Evolutionary conservation across 2,113 vertebrate species (phyloP), one percentile per base, ranked within the genome.

Genomic region (Calyptomena viridis): DNA sequence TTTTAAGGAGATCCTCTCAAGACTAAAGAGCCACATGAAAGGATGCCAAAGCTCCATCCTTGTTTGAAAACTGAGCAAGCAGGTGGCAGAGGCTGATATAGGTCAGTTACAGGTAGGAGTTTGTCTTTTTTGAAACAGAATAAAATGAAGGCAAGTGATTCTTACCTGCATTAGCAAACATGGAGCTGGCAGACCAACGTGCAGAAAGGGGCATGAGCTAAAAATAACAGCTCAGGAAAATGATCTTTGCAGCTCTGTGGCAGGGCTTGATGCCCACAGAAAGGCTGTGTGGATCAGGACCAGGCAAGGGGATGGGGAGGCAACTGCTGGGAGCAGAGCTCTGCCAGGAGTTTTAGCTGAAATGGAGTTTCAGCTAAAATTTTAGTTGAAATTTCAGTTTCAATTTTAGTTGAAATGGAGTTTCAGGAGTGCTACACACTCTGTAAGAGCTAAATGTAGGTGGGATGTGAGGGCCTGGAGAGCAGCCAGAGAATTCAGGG

Each of bases 21-120:
- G 94, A 87, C 74, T 91, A 90, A 93, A 96, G 90, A 92, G 64
- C 92, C 90, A 18, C 87, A 72, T 40, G 85, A 94, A 71, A 75
- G 66, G 90, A 87, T 90, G 69, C 28, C 60, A 40, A 40, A 31
- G 71, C 84, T 89, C 71, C 92, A 47, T 68, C 25, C 89, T 81
- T 93, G 81, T 95, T 96, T 91, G 94, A 81, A 74, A 80, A 52
- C 84, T 87, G 92, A 93, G 39, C 90, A 89, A 78, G 88, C 93
- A 92, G 94, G 91, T 90, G 90, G 59, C 83, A 75, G 94, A 95
- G 94, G 78, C 92, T 95, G 87, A 86, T 92, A 20, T 76, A 94
- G 93, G 95, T 53, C 81, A 89, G 95, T 84, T 73, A n/a, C 87
- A 95, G 93, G 91, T 85, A 85, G 88, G 93, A 95, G 88, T 84